Evolutionary conservation across 2,113 vertebrate genomes (phyloP), one percentile per base, ranked within the genome.

Genomic region (Triplophysa dalaica): DNA sequence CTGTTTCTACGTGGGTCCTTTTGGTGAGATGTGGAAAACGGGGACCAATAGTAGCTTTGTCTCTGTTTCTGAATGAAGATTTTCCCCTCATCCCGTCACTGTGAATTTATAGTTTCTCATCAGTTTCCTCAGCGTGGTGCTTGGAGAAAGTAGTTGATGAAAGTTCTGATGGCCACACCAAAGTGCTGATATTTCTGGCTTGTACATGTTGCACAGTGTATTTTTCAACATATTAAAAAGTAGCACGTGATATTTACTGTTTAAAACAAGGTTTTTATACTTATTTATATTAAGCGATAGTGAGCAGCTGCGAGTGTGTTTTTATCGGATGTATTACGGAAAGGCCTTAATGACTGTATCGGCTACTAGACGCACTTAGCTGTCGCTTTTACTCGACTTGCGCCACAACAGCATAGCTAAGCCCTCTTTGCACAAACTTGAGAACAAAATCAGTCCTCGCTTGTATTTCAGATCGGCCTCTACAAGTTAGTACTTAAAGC

Each of bases 131-230:
- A 82, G 43, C 22, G 22, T 65, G 78, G 78, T 83, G 82, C 82
- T 85, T 68, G 73, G 77, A 84, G 38, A 67, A 74, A 3, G 19
- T 77, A 65, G 69, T 29, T 29, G 29, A 29, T 7, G 33, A 38
- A 74, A 43, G 26, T 82, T 83, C 86, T 41, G 54, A 83, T 83
- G 82, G 78, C 80, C 64, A 77, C 80, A 84, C 84, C 84, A 81
- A 87, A 85, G 84, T 81, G 77, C 85, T 84, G 65, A 66, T 33
- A 22, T 83, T 80, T 83, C 67, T 85, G 84, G 83, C 87, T 86
- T 90, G 85, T 88, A 91, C 70, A 86, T 88, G 78, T 70, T 80
- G 83, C 88, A 89, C 84, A 85, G 75, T 65, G 29, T 82, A 65
- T 75, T 62, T 62, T 65, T 84, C 8, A 75, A 83, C 75, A 69